These are phyloP conservation scores for Anthoscopus minutus DNA, from an alignment of 2,113 vertebrate genomes.

Conservation along the genomic window DNA sequence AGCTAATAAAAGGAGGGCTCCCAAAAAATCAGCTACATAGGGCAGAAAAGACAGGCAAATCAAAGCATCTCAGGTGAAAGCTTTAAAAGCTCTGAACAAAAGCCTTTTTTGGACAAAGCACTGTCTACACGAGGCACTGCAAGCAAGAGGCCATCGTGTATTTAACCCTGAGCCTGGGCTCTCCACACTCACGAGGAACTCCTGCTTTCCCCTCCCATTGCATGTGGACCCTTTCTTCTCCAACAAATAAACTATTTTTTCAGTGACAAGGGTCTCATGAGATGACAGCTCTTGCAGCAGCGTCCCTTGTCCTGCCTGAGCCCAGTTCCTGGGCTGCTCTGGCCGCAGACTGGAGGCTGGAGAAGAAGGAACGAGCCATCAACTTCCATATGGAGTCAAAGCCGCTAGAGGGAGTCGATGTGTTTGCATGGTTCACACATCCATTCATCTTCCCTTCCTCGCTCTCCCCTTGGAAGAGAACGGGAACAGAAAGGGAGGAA, in stretches of 20 bases:
- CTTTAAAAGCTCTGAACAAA: not conserved
- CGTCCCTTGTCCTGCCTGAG: not conserved
- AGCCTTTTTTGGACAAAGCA: not conserved
- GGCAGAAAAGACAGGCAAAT: not conserved
- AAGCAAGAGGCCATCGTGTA: accelerated
- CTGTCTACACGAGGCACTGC: not conserved
- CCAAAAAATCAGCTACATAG: not conserved
- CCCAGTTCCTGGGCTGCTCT: not conserved
- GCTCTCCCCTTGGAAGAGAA: not conserved
- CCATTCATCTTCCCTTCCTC: conserved; percentile 8
- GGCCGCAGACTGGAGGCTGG: not conserved
- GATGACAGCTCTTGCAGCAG: not conserved
- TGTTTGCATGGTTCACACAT: conserved; percentile 6
- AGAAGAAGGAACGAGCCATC: not conserved
- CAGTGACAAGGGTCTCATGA: not conserved
- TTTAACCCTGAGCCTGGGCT: not conserved
- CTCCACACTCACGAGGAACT: not conserved
- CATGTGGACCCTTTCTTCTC: not conserved
- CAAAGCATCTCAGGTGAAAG: not conserved
- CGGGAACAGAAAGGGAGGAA: not conserved
- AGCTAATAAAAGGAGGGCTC: not conserved
- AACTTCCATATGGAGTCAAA: not conserved
- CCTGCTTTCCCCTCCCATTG: not conserved
- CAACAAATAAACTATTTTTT: not conserved
- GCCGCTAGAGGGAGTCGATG: conserved; percentile 61